Conservation (phyloP, 1,140 invertebrate genomes). For the Pogonognathellus flavescens region DNA sequence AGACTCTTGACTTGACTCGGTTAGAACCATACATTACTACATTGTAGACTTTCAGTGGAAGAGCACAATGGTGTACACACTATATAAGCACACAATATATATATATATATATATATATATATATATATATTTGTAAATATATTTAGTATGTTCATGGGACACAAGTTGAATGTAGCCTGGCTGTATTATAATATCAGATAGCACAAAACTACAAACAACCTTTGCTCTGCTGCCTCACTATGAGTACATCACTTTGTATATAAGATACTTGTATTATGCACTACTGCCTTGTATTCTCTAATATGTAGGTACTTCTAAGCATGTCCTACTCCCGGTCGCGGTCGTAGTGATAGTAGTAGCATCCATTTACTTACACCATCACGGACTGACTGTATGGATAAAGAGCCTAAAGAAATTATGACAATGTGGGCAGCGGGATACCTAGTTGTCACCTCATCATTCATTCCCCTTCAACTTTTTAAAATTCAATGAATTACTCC, state of each 20-base stretch:
- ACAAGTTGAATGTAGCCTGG: no score
- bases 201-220: no score
- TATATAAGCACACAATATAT: background rate
- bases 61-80: background rate
- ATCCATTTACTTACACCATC: constrained; percentile 6
- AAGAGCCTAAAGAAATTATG: constrained; percentile 43
- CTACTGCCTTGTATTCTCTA: constrained; percentile 13
- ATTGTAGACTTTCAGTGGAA: background rate
- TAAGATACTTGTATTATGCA: background rate
- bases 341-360: background rate
- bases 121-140: no score
- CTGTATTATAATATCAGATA: no score
- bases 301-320: background rate
- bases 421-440: constrained; percentile 45
- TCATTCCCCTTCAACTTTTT: constrained; percentile 43
- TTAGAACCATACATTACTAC: background rate
- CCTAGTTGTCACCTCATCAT: constrained; percentile 48
- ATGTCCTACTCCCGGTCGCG: background rate
- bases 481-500: constrained; percentile 49
- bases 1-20: constrained; percentile 1
- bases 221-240: no score
- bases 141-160: no score
- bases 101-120: no score
- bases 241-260: no score
- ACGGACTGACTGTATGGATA: constrained; percentile 32